These are phyloP conservation scores for Vanacampus margaritifer DNA, from an alignment of 2,113 vertebrate species.

Conservation along the genomic window DNA sequence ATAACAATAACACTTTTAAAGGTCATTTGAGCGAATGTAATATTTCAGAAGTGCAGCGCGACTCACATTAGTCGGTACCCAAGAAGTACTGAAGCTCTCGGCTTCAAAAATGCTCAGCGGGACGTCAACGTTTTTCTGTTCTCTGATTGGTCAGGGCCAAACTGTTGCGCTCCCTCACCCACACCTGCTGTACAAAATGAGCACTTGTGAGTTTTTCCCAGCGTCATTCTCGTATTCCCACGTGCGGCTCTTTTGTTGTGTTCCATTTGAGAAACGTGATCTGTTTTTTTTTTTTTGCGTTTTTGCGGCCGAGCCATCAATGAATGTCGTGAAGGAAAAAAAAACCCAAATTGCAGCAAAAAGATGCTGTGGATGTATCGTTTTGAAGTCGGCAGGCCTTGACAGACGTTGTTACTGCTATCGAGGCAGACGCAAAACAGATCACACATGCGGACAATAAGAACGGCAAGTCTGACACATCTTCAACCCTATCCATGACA, in stretches of 20 bases:
- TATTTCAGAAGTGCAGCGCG: no score
- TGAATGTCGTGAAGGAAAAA: background rate
- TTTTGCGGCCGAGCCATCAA: background rate
- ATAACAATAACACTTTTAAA: no score
- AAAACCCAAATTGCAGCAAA: background rate
- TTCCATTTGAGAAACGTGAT: slow-evolving; percentile 2
- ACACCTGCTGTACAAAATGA: no score
- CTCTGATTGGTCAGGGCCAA: no score
- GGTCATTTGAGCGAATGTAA: no score
- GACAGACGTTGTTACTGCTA: slow-evolving; percentile 32
- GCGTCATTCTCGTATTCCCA: background rate
- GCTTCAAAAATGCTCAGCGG: no score
- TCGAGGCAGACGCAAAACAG: background rate
- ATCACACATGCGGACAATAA: background rate
- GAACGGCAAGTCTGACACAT: slow-evolving; percentile 25
- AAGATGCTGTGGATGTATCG: background rate
- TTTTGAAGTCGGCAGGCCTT: slow-evolving; percentile 35
- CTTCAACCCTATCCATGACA: slow-evolving; percentile 28
- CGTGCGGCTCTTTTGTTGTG: background rate
- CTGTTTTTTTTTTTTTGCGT: no score
- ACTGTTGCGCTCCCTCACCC: no score
- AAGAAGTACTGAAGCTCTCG: no score
- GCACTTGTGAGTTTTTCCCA: background rate
- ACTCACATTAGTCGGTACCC: no score
- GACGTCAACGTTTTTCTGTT: no score